Evolutionary conservation across 2,888 invertebrate genomes (phyloP).

Genomic region (Balanococcus diminutus): DNA sequence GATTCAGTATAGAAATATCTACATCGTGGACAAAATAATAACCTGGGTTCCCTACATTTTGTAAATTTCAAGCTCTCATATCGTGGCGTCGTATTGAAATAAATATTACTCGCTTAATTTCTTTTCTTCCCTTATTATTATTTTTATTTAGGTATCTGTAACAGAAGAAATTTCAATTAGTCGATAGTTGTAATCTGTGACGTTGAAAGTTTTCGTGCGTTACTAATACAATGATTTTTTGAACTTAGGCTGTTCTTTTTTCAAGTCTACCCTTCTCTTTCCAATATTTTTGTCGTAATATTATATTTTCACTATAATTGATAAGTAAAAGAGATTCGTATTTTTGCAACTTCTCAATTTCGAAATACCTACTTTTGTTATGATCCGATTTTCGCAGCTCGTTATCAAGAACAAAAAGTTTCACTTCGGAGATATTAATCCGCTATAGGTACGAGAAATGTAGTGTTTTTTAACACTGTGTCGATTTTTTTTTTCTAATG

Average conservation of each 20-base stretch:
- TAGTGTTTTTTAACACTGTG: not conserved
- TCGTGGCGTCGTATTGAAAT: no score
- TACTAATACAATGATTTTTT: not conserved
- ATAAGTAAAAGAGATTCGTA: slow-evolving; percentile 6
- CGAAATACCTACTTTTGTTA: not conserved
- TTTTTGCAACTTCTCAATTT: slow-evolving; percentile 4
- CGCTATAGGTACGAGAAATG: not conserved
- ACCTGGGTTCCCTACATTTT: no score
- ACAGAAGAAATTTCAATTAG: not conserved
- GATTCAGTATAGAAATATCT: no score
- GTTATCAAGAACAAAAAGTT: not conserved
- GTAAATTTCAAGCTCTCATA: no score
- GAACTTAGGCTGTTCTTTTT: not conserved
- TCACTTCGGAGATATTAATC: not conserved
- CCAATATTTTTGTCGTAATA: not conserved
- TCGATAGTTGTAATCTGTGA: not conserved
- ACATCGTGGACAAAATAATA: not conserved
- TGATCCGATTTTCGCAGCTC: not conserved
- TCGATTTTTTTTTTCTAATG: not conserved
- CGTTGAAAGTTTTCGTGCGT: not conserved
- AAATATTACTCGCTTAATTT: not conserved
- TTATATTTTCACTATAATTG: not conserved
- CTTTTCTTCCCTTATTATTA: not conserved
- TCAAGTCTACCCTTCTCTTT: not conserved
- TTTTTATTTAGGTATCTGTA: not conserved